Base-by-base conservation (phyloP, 2,888 invertebrate species). In the Lissonota sp. region DNA sequence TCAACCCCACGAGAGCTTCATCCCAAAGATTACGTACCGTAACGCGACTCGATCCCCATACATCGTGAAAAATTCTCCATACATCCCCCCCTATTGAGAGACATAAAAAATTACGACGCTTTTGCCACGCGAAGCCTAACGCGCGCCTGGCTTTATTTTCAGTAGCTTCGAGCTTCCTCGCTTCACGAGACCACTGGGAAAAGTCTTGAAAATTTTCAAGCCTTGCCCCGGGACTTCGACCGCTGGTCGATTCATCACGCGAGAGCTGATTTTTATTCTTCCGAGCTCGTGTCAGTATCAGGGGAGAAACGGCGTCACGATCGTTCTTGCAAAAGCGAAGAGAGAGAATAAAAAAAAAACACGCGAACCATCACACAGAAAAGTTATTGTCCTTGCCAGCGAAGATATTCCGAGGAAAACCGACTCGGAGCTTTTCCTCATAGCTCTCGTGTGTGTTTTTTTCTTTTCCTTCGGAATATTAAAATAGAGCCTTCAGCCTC, bases 161-260 rank as follows among this genome's bases (percentile, higher is more conserved):
- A 4, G 16, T 40, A 66, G n/a, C 53, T 58, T 71, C 63, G 51
- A 51, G 26, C 14, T 62, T 14, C 14, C 53, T 14, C n/a, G 44
- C 14, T 53, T 44, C 46, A 42, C 8, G 39, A 46, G 16, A 4
- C 40, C 8, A 12, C n/a, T 44, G 7, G 46, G 58, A 57, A 42
- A 37, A 66, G 58, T 78, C 26, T 77, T 66, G 49, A 81, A 77
- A 78, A 74, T 74, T 44, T 70, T 51, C 49, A 55, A 46, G 37
- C 60, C 71, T 26, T 57, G 70, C 70, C 70, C 53, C 40, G 70
- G 44, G 58, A 67, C 62, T 76, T 62, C 14, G 44, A 70, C 58
- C 67, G 58, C 57, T 26, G 73, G 64, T 63, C 80, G 69, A 81
- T 81, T 81, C 80, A 81, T 81, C 80, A 81, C 78, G 58, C 60